Conservation (phyloP, 2,797 vertebrate genomes). For the Enteromius fasciolatus region DNA sequence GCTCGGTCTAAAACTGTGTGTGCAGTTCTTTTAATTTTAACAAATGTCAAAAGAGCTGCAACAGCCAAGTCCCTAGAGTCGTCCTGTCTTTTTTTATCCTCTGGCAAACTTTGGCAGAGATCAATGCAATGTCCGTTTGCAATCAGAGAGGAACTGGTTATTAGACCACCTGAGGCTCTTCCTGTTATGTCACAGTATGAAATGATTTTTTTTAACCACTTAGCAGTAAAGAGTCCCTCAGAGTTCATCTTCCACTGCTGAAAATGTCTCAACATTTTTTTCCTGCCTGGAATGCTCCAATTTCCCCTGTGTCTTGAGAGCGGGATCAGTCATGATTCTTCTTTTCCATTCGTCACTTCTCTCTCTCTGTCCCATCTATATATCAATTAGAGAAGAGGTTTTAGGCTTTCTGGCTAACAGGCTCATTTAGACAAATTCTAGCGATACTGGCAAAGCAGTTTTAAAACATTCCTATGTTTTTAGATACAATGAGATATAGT, state of each 20-base stretch:
- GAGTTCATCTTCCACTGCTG: constrained; percentile 33
- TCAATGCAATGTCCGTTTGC: constrained; percentile 37
- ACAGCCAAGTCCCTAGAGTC: background rate
- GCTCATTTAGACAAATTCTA: constrained; percentile 41
- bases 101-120: constrained; percentile 41
- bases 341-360: constrained; percentile 48
- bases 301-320: constrained; percentile 45
- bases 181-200: constrained; percentile 28
- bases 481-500: background rate
- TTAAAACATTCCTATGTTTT: background rate
- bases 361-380: constrained; percentile 4
- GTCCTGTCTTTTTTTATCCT: constrained; percentile 14
- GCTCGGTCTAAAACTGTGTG: background rate
- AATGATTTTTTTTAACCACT: constrained; percentile 34
- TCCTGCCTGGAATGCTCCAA: constrained; percentile 45
- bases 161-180: constrained; percentile 35
- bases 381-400: constrained; percentile 38
- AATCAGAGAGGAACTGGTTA: constrained; percentile 43
- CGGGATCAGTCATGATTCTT: constrained; percentile 75
- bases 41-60: constrained; percentile 19
- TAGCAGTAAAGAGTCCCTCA: constrained; percentile 10
- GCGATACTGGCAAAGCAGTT: background rate
- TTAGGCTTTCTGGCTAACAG: constrained; percentile 32
- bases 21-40: background rate
- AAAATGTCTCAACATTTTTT: constrained; percentile 28